Evolutionary conservation across 2,113 vertebrate genomes (phyloP).

Genomic region (Dipodomys spectabilis): DNA sequence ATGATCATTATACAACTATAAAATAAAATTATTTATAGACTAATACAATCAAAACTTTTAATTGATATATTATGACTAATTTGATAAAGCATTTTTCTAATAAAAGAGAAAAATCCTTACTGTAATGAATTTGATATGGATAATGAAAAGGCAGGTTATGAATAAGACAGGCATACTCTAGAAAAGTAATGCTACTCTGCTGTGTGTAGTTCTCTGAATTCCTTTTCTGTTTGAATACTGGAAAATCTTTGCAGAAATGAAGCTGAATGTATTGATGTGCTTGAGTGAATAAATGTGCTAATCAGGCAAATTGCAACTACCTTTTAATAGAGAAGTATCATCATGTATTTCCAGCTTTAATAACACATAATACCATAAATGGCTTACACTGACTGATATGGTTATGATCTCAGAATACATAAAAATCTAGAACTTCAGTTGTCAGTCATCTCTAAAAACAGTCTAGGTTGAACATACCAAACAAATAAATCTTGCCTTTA

Average conservation of each 20-base stretch:
- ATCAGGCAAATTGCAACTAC: background rate
- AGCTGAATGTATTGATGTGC: background rate
- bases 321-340: background rate
- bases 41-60: background rate
- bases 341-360: background rate
- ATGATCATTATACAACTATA: background rate
- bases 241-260: background rate
- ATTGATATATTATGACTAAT: background rate
- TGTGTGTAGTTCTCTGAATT: background rate
- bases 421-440: background rate
- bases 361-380: background rate
- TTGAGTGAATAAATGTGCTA: background rate
- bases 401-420: background rate
- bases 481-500: background rate
- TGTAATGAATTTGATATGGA: background rate
- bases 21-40: background rate
- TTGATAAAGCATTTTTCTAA: background rate
- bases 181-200: background rate
- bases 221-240: background rate
- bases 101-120: background rate
- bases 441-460: background rate
- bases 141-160: background rate
- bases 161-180: background rate
- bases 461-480: background rate
- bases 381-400: background rate